Conservation (phyloP, 2,888 invertebrate species). For the Cheilosia variabilis region DNA sequence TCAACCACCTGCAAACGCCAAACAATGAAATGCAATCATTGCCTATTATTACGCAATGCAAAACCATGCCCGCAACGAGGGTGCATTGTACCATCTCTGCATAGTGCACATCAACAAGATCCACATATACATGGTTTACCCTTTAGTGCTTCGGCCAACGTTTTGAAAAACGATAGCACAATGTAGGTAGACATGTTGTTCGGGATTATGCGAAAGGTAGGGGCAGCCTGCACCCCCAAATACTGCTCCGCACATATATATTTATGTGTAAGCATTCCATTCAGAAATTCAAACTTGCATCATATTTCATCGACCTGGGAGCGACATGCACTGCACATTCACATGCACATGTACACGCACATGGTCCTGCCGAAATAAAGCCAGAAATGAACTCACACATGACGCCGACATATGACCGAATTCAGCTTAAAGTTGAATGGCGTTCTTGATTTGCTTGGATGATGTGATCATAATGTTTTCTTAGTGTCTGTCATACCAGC, state of each 20-base stretch:
- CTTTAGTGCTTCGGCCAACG: too few species aligned
- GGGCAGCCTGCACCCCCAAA: neutral
- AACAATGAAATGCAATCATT: constrained; percentile 14
- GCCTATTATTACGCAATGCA: constrained; percentile 20
- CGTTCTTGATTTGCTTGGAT: constrained; percentile 39
- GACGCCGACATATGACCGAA: neutral
- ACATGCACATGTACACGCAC: neutral
- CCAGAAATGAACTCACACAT: constrained; percentile 12
- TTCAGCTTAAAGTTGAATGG: constrained; percentile 15
- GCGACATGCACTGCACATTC: neutral
- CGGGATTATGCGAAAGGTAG: neutral
- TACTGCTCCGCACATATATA: neutral
- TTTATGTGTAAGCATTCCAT: constrained; percentile 20
- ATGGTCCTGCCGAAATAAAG: constrained; percentile 9
- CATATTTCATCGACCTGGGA: neutral
- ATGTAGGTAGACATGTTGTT: neutral
- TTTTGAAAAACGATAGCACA: neutral
- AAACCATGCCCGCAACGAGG: constrained; percentile 4
- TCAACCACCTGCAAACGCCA: neutral
- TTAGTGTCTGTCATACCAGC: constrained; percentile 23
- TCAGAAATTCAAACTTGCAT: constrained; percentile 22
- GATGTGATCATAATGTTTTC: constrained; percentile 55
- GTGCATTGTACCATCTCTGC: neutral
- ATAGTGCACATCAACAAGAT: neutral
- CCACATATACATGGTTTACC: too few species aligned